Base-by-base conservation (phyloP, 2,888 invertebrate species). In the Aphodius granarius region DNA sequence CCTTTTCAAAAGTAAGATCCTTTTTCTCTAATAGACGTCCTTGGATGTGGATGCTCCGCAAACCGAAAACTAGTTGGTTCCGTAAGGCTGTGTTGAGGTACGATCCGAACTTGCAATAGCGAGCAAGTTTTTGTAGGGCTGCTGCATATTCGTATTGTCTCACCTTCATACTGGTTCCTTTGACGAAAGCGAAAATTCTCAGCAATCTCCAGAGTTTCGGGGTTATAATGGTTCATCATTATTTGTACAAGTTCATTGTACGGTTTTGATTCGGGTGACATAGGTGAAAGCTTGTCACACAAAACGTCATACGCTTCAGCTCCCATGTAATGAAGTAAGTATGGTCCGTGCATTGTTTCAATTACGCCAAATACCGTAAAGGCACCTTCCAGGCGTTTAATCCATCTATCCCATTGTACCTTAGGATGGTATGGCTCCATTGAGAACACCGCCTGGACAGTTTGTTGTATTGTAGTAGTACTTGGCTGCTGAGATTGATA, bases 251-350 rank as follows among this genome's bases (percentile, higher is more conserved):
- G n/a, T n/a, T n/a, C n/a, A 13, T 73, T 43, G n/a, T 73, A 73
- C 18, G 13, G 15, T 5, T 21, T 15, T 6, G 18, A 16, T 66
- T 17, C n/a, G 0, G 73, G 71, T 23, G 17, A 16, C 20, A 22
- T 63, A 17, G 75, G 77, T 20, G 75, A 20, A 20, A 80, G n/a
- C 75, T 80, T 77, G 68, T 80, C 77, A 23, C 78, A 79, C 4
- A 73, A 9, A 13, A 75, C 64, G 19, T 78, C 75, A 72, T 73
- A 78, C 3, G 78, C 71, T 13, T 78, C 75, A 5, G 74, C 17
- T 5, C 75, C 77, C 71, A 78, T 77, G 64, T 77, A 78, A 70
- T 78, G 77, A 62, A 78, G 64, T 71, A 78, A 19, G 65, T 73
- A 77, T 6, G 72, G 5, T 5, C 19, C 18, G 20, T 75, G 66